Percentiles rank a stretch among this genome's conserved stretches.
These are phyloP conservation scores for Trematomus loennbergii DNA, from an alignment of 2,113 vertebrate genomes.

Conservation along the genomic window DNA sequence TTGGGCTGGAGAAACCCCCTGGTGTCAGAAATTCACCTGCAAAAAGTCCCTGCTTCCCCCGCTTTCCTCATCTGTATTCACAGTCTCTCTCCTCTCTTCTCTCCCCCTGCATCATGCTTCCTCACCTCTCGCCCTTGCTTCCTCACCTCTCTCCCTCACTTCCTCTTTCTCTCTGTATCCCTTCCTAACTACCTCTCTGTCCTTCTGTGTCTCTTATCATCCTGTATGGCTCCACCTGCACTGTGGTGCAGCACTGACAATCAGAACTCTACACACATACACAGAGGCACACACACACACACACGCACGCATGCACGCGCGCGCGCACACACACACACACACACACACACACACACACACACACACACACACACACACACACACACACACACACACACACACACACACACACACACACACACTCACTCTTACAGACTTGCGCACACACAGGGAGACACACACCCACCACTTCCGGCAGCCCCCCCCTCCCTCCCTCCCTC, in stretches of 20 bases:
- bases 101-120: constrained; percentile 70
- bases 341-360: constrained; percentile 77
- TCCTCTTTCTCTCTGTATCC: constrained; percentile 24
- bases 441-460: constrained; percentile 77
- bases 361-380: constrained; percentile 33
- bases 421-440: constrained; percentile 31
- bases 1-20: constrained; percentile 77
- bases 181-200: constrained; percentile 43
- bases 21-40: constrained; percentile 78
- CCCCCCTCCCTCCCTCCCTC: constrained; percentile 43
- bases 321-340: constrained; percentile 21
- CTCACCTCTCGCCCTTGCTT: constrained; percentile 60
- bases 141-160: constrained; percentile 59
- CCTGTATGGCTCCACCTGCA: constrained; percentile 81
- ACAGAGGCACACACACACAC: neutral
- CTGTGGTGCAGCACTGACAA: constrained; percentile 77
- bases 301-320: constrained; percentile 49
- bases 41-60: constrained; percentile 69
- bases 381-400: constrained; percentile 50
- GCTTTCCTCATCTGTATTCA: constrained; percentile 81
- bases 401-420: constrained; percentile 12
- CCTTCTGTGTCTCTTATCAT: constrained; percentile 70
- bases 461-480: constrained; percentile 79
- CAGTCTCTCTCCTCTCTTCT: constrained; percentile 58
- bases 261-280: constrained; percentile 69